phyloP scores from a whole-genome alignment of 1,140 invertebrate genomes.

The Drosophila grimshawi region DNA sequence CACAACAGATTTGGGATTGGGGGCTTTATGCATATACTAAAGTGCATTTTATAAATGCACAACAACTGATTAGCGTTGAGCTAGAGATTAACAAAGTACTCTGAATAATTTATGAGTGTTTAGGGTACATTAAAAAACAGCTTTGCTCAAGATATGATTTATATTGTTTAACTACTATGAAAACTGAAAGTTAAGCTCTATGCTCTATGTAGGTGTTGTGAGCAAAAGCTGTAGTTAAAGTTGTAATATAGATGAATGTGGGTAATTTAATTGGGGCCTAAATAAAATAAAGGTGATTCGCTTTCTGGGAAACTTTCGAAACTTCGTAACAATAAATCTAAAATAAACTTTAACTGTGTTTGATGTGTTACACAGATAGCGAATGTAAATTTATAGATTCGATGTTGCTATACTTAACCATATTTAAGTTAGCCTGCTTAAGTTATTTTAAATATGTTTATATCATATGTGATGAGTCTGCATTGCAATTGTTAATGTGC shows the following conservation, averaged over 20 bases:
- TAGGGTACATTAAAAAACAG: slow-evolving; percentile 14
- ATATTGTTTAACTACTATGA: slow-evolving; percentile 10
- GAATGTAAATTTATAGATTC: too few relatives aligned
- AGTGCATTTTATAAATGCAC: slow-evolving; percentile 69
- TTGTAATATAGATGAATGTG: slow-evolving; percentile 6
- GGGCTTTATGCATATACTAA: slow-evolving; percentile 25
- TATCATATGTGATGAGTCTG: too few relatives aligned
- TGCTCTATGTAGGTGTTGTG: slow-evolving; percentile 16
- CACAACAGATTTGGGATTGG: slow-evolving; percentile 19
- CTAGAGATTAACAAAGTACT: slow-evolving; percentile 47
- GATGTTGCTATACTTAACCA: too few relatives aligned
- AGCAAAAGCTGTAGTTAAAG: background rate
- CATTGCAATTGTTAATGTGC: too few relatives aligned
- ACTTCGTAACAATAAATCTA: too few relatives aligned
- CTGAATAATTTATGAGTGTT: slow-evolving; percentile 68
- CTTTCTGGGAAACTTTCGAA: too few relatives aligned
- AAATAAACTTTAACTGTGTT: background rate
- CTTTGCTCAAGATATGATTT: slow-evolving; percentile 10
- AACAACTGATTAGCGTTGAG: slow-evolving; percentile 74
- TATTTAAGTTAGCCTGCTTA: too few relatives aligned
- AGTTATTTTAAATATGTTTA: too few relatives aligned
- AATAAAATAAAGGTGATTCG: background rate
- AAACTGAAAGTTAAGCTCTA: slow-evolving; percentile 40
- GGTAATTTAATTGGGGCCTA: slow-evolving; percentile 2
- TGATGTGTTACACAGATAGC: background rate